Conservation (phyloP, 2,113 vertebrate species). For the Gymnogyps californianus region DNA sequence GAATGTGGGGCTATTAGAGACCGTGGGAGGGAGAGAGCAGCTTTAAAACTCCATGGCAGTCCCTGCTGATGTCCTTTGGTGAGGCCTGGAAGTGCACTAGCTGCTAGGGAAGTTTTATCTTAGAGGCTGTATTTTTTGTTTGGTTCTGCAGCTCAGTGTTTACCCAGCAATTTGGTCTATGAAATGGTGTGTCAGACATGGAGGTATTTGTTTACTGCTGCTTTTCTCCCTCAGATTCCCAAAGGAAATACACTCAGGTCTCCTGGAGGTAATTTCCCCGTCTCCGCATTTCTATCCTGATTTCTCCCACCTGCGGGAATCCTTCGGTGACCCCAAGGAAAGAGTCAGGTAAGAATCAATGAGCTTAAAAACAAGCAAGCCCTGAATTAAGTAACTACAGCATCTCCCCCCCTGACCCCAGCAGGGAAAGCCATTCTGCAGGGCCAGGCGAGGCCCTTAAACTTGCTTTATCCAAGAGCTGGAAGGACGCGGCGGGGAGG, state of each 20-base stretch:
- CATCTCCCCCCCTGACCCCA: background rate
- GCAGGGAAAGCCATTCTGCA: background rate
- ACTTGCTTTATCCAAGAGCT: background rate
- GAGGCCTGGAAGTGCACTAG: background rate
- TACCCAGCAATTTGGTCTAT: background rate
- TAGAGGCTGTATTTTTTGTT: background rate
- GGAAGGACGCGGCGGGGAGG: accelerated
- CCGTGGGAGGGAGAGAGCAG: background rate
- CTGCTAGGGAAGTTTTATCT: background rate
- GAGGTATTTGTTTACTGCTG: background rate
- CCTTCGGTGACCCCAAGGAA: conserved; percentile 93
- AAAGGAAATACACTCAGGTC: conserved; percentile 88
- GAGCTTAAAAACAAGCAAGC: background rate
- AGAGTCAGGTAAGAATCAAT: conserved; percentile 83
- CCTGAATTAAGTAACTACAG: background rate
- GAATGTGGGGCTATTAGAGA: background rate
- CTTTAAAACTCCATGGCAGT: background rate
- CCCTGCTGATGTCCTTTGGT: background rate
- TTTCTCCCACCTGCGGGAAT: conserved; percentile 89
- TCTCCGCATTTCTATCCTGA: conserved; percentile 93
- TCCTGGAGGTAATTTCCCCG: conserved; percentile 92
- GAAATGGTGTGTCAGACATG: background rate
- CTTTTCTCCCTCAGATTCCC: conserved; percentile 79
- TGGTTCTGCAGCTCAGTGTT: background rate
- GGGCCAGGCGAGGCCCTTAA: background rate